Evolutionary conservation across 2,888 invertebrate species (phyloP).

Genomic region (Phytoseiulus persimilis): DNA sequence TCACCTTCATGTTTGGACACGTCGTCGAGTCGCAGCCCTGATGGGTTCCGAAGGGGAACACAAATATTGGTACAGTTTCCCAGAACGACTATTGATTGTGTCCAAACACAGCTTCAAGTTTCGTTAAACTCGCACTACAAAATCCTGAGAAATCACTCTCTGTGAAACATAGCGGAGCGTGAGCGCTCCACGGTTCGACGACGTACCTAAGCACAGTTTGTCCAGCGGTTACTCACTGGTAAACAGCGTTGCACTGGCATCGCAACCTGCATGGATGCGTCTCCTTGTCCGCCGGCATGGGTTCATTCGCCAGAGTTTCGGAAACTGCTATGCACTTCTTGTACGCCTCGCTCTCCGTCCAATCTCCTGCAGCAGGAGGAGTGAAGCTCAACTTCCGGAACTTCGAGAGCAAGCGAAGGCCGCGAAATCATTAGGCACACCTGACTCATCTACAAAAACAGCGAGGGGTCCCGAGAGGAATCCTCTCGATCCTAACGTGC

Average conservation of each 20-base stretch:
- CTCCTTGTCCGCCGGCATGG: neutral
- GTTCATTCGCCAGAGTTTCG: neutral
- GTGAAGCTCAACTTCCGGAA: neutral
- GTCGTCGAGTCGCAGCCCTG: neutral
- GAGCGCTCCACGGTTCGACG: no score
- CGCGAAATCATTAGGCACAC: no score
- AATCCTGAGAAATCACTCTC: no score
- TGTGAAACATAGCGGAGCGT: no score
- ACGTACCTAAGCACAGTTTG: no score
- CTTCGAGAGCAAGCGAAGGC: no score
- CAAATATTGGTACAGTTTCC: neutral
- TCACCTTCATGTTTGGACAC: neutral
- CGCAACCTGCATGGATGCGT: neutral
- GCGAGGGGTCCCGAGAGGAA: no score
- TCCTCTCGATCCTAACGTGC: no score
- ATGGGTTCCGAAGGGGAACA: neutral
- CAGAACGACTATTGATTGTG: neutral
- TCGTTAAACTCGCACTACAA: no score
- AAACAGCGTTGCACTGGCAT: constrained; percentile 17
- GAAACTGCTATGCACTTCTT: neutral
- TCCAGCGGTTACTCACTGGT: neutral
- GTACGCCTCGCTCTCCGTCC: neutral
- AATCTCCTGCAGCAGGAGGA: neutral
- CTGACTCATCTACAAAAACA: no score
- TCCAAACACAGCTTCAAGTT: neutral